Conservation (phyloP, 2,888 invertebrate genomes). For the Habroteleia sp. region DNA sequence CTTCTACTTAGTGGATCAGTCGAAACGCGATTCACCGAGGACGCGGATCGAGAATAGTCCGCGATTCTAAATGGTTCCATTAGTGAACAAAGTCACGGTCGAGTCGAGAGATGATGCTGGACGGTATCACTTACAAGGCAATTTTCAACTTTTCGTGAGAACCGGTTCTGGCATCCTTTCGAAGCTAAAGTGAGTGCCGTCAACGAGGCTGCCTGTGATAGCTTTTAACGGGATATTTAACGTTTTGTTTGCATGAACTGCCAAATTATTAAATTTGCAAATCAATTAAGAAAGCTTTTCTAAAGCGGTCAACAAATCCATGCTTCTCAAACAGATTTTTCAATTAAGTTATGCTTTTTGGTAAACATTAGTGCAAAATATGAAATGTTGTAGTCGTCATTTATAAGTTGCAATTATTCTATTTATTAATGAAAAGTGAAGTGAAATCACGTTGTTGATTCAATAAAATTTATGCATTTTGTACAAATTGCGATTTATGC, state of each 20-base stretch:
- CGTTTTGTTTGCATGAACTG: slow-evolving; percentile 59
- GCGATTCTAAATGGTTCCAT: slow-evolving; percentile 10
- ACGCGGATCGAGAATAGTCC: slow-evolving; percentile 1
- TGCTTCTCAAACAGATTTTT: no score
- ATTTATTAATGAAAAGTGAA: no score
- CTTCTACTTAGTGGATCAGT: slow-evolving; percentile 67
- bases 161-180: slow-evolving; percentile 67
- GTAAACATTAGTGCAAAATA: no score
- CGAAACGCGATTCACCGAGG: slow-evolving; percentile 66
- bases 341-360: no score
- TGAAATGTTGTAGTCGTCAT: no score
- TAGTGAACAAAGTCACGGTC: not conserved
- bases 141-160: slow-evolving; percentile 68
- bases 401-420: no score
- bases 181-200: slow-evolving; percentile 48
- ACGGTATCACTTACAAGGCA: not conserved
- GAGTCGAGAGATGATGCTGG: not conserved
- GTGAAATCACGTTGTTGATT: no score
- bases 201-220: slow-evolving; percentile 45
- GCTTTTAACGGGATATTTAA: slow-evolving; percentile 67
- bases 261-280: not conserved
- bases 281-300: no score
- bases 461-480: no score
- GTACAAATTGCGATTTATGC: no score
- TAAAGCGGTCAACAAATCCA: no score